Conservation (phyloP, 2,797 vertebrate genomes). For the Ptychadena robeensis region DNA sequence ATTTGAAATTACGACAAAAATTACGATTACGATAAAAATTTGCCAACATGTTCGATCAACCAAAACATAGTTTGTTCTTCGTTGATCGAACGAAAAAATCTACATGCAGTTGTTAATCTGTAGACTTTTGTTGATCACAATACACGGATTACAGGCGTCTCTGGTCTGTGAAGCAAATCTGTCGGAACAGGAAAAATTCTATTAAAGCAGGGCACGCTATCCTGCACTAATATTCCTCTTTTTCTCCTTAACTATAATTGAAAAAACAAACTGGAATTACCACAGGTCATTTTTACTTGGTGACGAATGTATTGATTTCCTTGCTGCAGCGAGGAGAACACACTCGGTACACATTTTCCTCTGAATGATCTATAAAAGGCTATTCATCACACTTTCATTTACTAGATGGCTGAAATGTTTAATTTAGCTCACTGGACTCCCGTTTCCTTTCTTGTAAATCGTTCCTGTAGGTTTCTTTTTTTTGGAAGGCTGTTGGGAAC, state of each 20-base stretch:
- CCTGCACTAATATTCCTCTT: slow-evolving; percentile 62
- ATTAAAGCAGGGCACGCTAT: slow-evolving; percentile 57
- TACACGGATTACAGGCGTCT: slow-evolving; percentile 11
- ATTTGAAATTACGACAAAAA: too few species aligned
- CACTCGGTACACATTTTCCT: slow-evolving; percentile 59
- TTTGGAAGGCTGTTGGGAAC: slow-evolving; percentile 24
- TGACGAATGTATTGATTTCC: slow-evolving; percentile 64
- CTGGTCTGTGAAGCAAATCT: slow-evolving; percentile 41
- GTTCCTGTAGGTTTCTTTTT: slow-evolving; percentile 25
- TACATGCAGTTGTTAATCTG: too few species aligned
- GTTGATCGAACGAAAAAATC: too few species aligned
- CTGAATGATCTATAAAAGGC: slow-evolving; percentile 55
- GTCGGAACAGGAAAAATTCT: slow-evolving; percentile 48
- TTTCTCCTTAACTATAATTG: slow-evolving; percentile 60
- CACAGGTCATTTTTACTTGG: slow-evolving; percentile 63
- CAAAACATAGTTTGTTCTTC: too few species aligned
- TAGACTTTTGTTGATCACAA: not conserved
- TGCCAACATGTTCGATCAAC: too few species aligned
- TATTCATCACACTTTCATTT: slow-evolving; percentile 36
- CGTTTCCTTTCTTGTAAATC: slow-evolving; percentile 36
- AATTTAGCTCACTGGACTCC: slow-evolving; percentile 42
- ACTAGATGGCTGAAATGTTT: slow-evolving; percentile 42
- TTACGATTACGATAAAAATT: too few species aligned
- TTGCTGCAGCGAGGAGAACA: slow-evolving; percentile 44
- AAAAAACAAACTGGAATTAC: slow-evolving; percentile 60